Evolutionary conservation across 2,888 invertebrate species (phyloP), one percentile per base, ranked within the genome.

Genomic region (Spisula subtruncata): DNA sequence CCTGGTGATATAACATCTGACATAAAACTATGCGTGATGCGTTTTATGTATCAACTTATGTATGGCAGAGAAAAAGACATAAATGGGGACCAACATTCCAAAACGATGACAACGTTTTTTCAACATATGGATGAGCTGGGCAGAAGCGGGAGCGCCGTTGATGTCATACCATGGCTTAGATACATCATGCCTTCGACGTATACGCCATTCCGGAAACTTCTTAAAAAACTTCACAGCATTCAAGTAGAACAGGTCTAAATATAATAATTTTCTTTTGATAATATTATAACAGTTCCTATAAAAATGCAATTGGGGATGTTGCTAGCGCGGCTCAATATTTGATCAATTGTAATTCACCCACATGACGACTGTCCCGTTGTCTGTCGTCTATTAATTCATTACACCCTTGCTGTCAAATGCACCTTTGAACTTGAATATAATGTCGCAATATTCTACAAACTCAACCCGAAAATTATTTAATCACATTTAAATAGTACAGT

Each of bases 141-240:
- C 1, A 82, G 71, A 41, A 88, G 86, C 25, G 93, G 93, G 1
- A 94, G 91, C 79, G 87, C 92, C 0, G 87, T 93, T 0, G 93
- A 94, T 66, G 89, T 93, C 10, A 91, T 94, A 90, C 93, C 94
- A 0, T 94, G 92, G 93, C 82, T 92, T 54, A 82, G 90, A 51
- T 86, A 87, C 75, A 46, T 94, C 71, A 88, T 93, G 87, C 91
- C 89, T 5, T 71, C 89, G 87, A 90, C 89, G 75, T 66, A 83
- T 0, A 12, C n/a, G 12, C 32, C 81, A 8, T 91, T 94, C 79
- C 54, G 89, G 51, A 51, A 86, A 12, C 71, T 93, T 0, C 71
- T 88, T 2, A n/a, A n/a, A 1, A 60, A 32, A 0, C 4, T 12
- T 51, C 56, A 29, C 20, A 41, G 46, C 25, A 56, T 82, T 12